Evolutionary conservation across 2,888 invertebrate species (phyloP), one percentile per base, ranked within the genome.

Genomic region (Tigriopus californicus): DNA sequence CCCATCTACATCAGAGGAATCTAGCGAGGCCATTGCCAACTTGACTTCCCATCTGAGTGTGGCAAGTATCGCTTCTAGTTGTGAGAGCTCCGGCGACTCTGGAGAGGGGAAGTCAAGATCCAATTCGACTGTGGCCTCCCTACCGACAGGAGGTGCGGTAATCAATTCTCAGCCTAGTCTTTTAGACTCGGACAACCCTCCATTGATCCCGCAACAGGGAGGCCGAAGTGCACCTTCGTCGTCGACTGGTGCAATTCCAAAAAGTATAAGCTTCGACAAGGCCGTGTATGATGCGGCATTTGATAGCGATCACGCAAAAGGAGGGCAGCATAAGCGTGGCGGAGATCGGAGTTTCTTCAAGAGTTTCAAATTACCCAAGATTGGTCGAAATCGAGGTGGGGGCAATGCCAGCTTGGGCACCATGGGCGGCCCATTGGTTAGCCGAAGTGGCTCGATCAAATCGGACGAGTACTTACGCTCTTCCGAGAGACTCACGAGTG

Each of bases 241-340:
- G 13, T 61, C 64, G 48, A 66, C 68, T 0, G 88, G 88, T 0
- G 85, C 88, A 1, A 89, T 90, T 66, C 87, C 88, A 1, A 90
- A 90, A 72, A 89, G 87, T 67, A 89, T 89, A 66, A 88, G 86
- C 69, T 89, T 89, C 66, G 89, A 90, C 71, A 84, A 87, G 69
- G 85, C 85, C 1, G 87, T 88, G 0, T 86, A 87, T 67, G 22
- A 20, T 11, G 15, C 20, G 51, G 41, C 1, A 41, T 41, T 48
- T 25, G 46, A 25, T 25, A 56, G 15, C 18, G 47, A 46, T 57
- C 56, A 40, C 59, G 40, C 61, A 59, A 13, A 61, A 67, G 66
- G 75, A 74, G 63, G 65, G 71, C 60, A 46, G 8, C 24, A 25
- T 8, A 70, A 74, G 63, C 77, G 75, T 64, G 79, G 78, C 49